Evolutionary conservation across 2,797 vertebrate species (phyloP).

Genomic region (Myotis findleyi): DNA sequence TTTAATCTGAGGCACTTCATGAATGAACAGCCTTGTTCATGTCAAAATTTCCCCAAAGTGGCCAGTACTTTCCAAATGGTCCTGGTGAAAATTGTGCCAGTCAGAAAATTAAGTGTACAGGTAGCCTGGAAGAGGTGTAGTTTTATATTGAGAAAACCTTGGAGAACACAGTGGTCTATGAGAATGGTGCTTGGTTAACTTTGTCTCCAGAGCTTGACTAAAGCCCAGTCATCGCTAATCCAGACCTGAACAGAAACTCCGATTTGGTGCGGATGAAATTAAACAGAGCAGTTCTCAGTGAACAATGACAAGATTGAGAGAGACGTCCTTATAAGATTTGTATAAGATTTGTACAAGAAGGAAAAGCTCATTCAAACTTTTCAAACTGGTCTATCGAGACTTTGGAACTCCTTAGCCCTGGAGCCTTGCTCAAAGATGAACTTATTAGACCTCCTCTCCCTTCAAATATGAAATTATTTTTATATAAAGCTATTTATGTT

Average conservation of each 20-base stretch:
- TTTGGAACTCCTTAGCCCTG: not conserved
- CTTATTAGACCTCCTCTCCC: not conserved
- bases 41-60: conserved; percentile 10
- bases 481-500: not conserved
- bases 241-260: conserved; percentile 17
- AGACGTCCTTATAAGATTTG: conserved; percentile 20
- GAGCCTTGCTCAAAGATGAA: not conserved
- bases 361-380: conserved; percentile 15
- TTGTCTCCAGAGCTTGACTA: conserved; percentile 8
- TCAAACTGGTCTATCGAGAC: not conserved
- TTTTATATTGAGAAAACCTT: not conserved
- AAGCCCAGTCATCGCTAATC: conserved; percentile 33
- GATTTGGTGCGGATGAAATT: conserved; percentile 16
- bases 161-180: not conserved
- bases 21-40: not conserved
- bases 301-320: conserved; percentile 21
- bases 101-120: not conserved
- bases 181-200: not conserved
- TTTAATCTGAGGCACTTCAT: not conserved
- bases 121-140: not conserved
- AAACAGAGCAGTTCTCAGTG: conserved; percentile 12
- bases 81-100: not conserved
- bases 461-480: not conserved
- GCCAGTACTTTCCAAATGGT: not conserved
- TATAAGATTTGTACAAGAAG: not conserved